A percentile compares a stretch with the other conserved stretches of the same genome.
Conservation (phyloP, 2,888 invertebrate genomes). For the Leuctra nigra region DNA sequence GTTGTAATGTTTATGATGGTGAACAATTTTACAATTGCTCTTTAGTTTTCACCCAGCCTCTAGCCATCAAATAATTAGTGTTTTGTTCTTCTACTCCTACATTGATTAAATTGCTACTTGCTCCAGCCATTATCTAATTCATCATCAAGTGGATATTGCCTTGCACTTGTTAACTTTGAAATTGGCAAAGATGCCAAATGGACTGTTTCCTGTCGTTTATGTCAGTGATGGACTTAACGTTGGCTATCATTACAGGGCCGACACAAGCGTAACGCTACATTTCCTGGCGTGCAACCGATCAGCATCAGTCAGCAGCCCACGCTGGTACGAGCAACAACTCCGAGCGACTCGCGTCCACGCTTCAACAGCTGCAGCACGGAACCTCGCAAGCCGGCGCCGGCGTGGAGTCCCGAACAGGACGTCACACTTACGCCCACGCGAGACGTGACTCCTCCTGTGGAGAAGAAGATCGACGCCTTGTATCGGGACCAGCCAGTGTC, state of each 20-base stretch:
- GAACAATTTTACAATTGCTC: no score
- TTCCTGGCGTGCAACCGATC: constrained; percentile 63
- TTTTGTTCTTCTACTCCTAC: not conserved
- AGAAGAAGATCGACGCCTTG: not conserved
- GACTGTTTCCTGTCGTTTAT: constrained; percentile 22
- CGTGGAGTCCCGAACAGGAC: constrained; percentile 30
- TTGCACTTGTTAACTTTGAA: not conserved
- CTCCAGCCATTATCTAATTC: not conserved
- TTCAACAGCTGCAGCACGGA: constrained; percentile 52
- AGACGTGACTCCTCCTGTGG: constrained; percentile 25
- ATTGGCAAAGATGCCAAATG: constrained; percentile 23
- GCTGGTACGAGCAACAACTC: constrained; percentile 51
- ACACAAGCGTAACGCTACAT: constrained; percentile 72
- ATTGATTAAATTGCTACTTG: not conserved
- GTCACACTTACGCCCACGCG: constrained; percentile 33
- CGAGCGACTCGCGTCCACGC: constrained; percentile 47
- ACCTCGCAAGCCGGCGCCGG: constrained; percentile 30
- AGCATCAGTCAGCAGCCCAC: constrained; percentile 55
- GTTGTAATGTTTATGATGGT: no score
- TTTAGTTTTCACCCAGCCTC: no score
- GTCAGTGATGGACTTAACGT: not conserved
- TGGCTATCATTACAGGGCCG: constrained; percentile 50
- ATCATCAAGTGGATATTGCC: not conserved
- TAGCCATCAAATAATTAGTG: no score
- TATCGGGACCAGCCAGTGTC: constrained; percentile 65